phyloP scores from a whole-genome alignment of 1,140 invertebrate species.

The Philotrypesis tridentata region DNA sequence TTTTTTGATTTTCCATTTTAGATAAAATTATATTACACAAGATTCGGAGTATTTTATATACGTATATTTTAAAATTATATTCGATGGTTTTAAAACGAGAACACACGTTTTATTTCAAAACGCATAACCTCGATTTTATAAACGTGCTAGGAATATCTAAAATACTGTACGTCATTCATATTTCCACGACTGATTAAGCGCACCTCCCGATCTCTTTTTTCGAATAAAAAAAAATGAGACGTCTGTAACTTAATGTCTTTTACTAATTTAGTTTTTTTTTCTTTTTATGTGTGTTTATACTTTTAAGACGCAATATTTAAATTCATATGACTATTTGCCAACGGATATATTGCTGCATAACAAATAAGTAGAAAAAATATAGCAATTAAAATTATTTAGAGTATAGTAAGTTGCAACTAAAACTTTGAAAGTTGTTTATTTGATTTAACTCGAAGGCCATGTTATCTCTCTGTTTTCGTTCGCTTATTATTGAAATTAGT shows the following conservation, averaged over 20 bases:
- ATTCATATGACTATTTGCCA: no score
- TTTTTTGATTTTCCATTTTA: no score
- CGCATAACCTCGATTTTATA: constrained; percentile 44
- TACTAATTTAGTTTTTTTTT: not conserved
- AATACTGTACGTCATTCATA: constrained; percentile 44
- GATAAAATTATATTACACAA: no score
- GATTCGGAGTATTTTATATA: not conserved
- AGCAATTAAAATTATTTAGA: not conserved
- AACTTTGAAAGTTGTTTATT: constrained; percentile 12
- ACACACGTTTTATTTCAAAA: constrained; percentile 42
- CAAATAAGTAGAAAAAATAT: no score
- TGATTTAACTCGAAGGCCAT: not conserved
- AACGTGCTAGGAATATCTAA: constrained; percentile 48
- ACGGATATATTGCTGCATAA: no score
- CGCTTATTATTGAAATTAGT: constrained; percentile 15
- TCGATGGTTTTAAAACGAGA: constrained; percentile 27
- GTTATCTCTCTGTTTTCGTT: not conserved
- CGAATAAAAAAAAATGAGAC: constrained; percentile 19
- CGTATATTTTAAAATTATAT: not conserved
- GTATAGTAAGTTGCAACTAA: not conserved
- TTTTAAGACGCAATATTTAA: no score
- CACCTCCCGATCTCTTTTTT: constrained; percentile 44
- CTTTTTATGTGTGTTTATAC: no score
- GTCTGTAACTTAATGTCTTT: not conserved
- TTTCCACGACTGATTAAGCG: constrained; percentile 37